phyloP scores from a whole-genome alignment of 2,797 vertebrate genomes.

The Sciaenops ocellatus region DNA sequence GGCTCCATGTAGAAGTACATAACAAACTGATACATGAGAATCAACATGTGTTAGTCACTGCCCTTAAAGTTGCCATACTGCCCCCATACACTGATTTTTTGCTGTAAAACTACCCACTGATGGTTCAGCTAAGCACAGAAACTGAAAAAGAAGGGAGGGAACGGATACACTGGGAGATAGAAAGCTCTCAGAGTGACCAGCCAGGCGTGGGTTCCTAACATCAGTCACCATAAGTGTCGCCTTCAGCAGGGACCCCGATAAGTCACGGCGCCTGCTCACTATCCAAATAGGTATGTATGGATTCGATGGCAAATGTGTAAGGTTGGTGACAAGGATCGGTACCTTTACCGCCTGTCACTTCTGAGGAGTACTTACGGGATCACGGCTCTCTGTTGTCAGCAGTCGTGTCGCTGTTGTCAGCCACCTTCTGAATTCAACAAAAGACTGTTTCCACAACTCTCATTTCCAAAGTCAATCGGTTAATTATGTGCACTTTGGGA shows the following conservation, averaged over 20 bases:
- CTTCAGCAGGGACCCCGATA: constrained; percentile 37
- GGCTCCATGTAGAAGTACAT: not conserved
- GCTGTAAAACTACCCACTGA: constrained; percentile 51
- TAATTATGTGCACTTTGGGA: constrained; percentile 36
- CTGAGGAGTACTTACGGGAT: not conserved
- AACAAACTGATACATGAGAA: not conserved
- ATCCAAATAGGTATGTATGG: constrained; percentile 2
- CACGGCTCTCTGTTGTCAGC: too few relatives aligned
- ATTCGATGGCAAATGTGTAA: not conserved
- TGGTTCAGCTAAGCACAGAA: constrained; percentile 46
- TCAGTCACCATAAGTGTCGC: constrained; percentile 57
- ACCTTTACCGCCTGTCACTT: constrained; percentile 5
- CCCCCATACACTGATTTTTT: constrained; percentile 11
- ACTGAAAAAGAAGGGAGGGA: not conserved
- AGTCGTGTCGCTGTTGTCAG: too few relatives aligned
- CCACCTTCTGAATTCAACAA: not conserved
- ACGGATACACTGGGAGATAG: constrained; percentile 20
- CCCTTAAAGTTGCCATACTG: not conserved
- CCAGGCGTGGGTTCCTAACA: constrained; percentile 57
- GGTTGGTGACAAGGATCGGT: constrained; percentile 12
- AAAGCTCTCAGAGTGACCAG: constrained; percentile 46
- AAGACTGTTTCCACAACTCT: not conserved
- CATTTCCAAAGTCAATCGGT: not conserved
- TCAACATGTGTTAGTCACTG: not conserved
- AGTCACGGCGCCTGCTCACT: constrained; percentile 41